Conservation (phyloP, 1,140 invertebrate genomes). For the Drosophila teissieri region DNA sequence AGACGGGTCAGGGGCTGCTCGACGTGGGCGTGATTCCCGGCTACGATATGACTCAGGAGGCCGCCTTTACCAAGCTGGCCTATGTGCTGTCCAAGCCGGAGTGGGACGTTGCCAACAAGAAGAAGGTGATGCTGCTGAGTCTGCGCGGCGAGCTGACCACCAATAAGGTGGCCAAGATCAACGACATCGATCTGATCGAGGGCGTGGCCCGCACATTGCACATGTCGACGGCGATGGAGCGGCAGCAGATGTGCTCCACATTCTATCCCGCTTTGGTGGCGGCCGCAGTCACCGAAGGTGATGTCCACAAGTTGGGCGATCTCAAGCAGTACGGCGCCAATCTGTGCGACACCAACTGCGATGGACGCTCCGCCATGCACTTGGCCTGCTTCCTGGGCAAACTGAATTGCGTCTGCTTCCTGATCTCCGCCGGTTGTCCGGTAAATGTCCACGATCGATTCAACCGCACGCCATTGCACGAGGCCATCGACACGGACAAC, state of each 20-base stretch:
- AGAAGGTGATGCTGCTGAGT: slow-evolving; percentile 91
- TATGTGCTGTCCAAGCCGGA: slow-evolving; percentile 95
- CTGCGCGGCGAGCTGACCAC: slow-evolving; percentile 87
- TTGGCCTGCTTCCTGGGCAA: slow-evolving; percentile 91
- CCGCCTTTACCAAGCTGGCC: slow-evolving; percentile 95
- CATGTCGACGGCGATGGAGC: slow-evolving; percentile 88
- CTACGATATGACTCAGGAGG: slow-evolving; percentile 97
- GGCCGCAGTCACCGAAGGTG: slow-evolving; percentile 88
- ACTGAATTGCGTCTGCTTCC: slow-evolving; percentile 48
- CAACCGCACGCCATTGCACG: slow-evolving; percentile 87
- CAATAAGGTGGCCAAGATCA: slow-evolving; percentile 67
- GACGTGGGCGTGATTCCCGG: slow-evolving; percentile 93
- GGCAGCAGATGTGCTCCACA: slow-evolving; percentile 89
- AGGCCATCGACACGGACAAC: slow-evolving; percentile 87
- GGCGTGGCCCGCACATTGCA: slow-evolving; percentile 88
- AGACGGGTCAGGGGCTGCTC: slow-evolving; percentile 88
- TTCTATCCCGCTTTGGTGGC: slow-evolving; percentile 92
- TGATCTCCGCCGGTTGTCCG: slow-evolving; percentile 91
- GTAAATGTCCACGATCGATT: slow-evolving; percentile 88
- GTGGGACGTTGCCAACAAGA: slow-evolving; percentile 90
- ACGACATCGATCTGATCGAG: slow-evolving; percentile 86
- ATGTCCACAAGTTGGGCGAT: slow-evolving; percentile 85
- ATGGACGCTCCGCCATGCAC: slow-evolving; percentile 92
- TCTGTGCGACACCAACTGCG: slow-evolving; percentile 90
- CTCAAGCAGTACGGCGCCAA: slow-evolving; percentile 88